A percentile compares a stretch with the other conserved stretches of the same genome.
Conservation (phyloP, 2,888 invertebrate species). For the Drosophila sordidula region DNA sequence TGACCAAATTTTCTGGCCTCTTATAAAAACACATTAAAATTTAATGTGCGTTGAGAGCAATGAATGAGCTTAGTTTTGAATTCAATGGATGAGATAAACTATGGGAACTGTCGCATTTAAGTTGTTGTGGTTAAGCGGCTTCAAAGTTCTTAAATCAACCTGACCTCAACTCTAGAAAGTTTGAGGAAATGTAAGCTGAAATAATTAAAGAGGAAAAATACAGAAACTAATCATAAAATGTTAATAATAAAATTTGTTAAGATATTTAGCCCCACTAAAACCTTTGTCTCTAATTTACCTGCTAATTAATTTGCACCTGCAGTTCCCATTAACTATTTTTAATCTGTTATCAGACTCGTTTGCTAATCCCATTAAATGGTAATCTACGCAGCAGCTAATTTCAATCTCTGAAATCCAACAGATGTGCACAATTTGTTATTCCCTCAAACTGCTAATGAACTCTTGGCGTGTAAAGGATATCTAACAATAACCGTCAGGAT, state of each 20-base stretch:
- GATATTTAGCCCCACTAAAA: too few species aligned
- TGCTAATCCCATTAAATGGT: slow-evolving; percentile 59
- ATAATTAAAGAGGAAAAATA: not conserved
- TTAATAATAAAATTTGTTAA: too few species aligned
- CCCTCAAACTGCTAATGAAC: slow-evolving; percentile 60
- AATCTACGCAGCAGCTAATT: slow-evolving; percentile 45
- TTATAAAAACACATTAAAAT: slow-evolving; percentile 37
- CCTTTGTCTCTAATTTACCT: slow-evolving; percentile 21
- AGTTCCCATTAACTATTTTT: slow-evolving; percentile 21
- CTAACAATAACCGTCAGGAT: slow-evolving; percentile 43
- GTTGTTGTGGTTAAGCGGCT: slow-evolving; percentile 11
- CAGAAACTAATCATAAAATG: not conserved
- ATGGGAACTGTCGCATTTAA: slow-evolving; percentile 8
- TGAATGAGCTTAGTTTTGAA: slow-evolving; percentile 5
- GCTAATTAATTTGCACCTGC: slow-evolving; percentile 5
- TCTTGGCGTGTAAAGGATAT: slow-evolving; percentile 66
- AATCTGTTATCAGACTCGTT: slow-evolving; percentile 26
- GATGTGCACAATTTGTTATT: slow-evolving; percentile 48
- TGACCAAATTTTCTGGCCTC: slow-evolving; percentile 21
- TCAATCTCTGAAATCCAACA: slow-evolving; percentile 53
- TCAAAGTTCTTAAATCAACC: not conserved
- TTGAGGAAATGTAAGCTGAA: not conserved
- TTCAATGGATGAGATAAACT: slow-evolving; percentile 7
- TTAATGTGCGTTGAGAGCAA: slow-evolving; percentile 32
- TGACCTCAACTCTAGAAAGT: not conserved